Evolutionary conservation across 2,113 vertebrate species (phyloP), one percentile per base, ranked within the genome.

Genomic region (Brachionichthys hirsutus): DNA sequence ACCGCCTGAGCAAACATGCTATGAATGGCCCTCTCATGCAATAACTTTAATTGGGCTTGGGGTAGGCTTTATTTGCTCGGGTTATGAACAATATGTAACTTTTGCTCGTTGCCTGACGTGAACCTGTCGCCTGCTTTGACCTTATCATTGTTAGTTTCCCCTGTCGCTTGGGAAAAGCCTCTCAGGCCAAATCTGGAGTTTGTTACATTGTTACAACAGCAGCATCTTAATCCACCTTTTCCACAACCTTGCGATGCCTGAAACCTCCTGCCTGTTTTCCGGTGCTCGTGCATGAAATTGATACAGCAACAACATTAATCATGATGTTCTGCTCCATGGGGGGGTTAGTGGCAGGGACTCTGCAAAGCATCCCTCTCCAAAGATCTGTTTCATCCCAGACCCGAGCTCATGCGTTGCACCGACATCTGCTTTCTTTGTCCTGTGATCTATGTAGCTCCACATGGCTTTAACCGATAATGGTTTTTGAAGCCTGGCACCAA

Each of bases 1-100:
- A 87, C 76, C 52, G 70, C 62, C 76, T 80, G 63, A 70, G 84
- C 78, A 88, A 87, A 88, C 81, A 84, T 78, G 77, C 75, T 41
- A 70, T 80, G 82, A 77, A 74, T 64, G 81, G 77, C 41, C 62
- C 85, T 74, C 78, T 83, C 81, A 67, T 80, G 72, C 72, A 78
- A 85, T 83, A 70, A 77, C 62, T 70, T 83, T 69, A 84, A 86
- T 87, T 83, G 82, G 80, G 66, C 72, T 49, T 48, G 49, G 24
- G 48, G 54, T n/a, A 62, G 12, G 30, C 82, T 84, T 82, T 83
- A 77, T 83, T 87, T 82, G 56, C 66, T 61, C 34, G 71, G 70
- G 52, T 77, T 81, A 67, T 59, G 47, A 48, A 75, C 57, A 74
- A 81, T 76, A 62, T 83, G 59, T 51, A 83, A 4, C 42, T 75